phyloP scores from a whole-genome alignment of 2,797 vertebrate species.

The Varecia variegata region DNA sequence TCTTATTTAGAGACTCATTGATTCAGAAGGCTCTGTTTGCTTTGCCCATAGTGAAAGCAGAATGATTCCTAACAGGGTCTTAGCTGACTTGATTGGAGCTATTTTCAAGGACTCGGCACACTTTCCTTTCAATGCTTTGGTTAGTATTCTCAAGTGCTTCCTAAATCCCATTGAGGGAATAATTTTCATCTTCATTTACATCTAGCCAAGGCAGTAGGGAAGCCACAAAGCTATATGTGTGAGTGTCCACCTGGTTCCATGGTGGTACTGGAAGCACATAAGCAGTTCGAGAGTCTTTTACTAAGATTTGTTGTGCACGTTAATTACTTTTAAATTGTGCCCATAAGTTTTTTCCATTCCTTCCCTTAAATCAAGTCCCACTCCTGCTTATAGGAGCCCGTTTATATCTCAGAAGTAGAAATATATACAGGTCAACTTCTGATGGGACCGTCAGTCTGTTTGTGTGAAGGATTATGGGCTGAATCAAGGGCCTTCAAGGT shows the following conservation, averaged over 20 bases:
- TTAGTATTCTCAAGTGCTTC: constrained; percentile 31
- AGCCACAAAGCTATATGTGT: rapidly evolving
- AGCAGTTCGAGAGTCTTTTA: background rate
- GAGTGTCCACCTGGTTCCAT: background rate
- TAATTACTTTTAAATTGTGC: constrained; percentile 49
- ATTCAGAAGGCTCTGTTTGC: background rate
- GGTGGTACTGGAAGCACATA: background rate
- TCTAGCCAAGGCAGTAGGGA: background rate
- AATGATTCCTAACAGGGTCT: background rate
- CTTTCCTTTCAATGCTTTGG: background rate
- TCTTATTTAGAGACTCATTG: background rate
- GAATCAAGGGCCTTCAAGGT: background rate
- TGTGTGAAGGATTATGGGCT: background rate
- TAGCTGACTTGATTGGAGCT: background rate
- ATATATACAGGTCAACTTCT: background rate
- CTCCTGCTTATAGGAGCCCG: background rate
- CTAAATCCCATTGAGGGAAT: background rate
- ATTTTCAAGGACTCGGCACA: constrained; percentile 36
- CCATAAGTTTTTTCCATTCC: constrained; percentile 1
- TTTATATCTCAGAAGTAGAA: background rate
- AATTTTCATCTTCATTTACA: background rate
- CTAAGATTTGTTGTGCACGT: background rate
- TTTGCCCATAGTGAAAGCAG: background rate
- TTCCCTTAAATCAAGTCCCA: background rate
- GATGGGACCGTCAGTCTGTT: background rate